Evolutionary conservation across 1,140 invertebrate genomes (phyloP).

Genomic region (Bursaphelenchus mucronatus): DNA sequence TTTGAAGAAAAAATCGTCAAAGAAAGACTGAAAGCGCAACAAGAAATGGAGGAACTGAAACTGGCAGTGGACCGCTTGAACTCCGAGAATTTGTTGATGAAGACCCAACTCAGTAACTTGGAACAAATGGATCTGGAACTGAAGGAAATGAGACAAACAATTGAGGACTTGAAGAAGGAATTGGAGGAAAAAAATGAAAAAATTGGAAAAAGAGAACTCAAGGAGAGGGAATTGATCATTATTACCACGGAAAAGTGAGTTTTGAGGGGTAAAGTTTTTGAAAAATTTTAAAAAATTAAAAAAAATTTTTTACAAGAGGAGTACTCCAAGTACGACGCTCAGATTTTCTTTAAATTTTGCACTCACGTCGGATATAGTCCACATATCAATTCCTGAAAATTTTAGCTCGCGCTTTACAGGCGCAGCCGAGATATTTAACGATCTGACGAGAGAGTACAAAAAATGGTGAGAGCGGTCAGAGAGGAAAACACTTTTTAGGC

Average conservation of each 20-base stretch:
- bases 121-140: constrained; percentile 40
- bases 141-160: constrained; percentile 34
- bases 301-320: not conserved
- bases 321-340: too few species aligned
- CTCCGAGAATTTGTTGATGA: constrained; percentile 37
- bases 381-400: too few species aligned
- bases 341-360: too few species aligned
- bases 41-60: constrained; percentile 36
- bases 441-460: too few species aligned
- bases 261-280: not conserved
- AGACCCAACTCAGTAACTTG: constrained; percentile 40
- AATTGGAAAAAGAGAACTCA: constrained; percentile 38
- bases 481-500: too few species aligned
- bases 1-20: constrained; percentile 33
- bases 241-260: constrained; percentile 29
- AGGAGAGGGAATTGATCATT: constrained; percentile 36
- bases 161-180: constrained; percentile 30
- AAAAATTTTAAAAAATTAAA: constrained; percentile 11
- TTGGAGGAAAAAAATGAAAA: constrained; percentile 42
- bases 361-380: too few species aligned
- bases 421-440: too few species aligned
- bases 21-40: constrained; percentile 23
- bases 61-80: constrained; percentile 31
- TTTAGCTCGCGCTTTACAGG: too few species aligned
- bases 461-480: too few species aligned